Conservation (phyloP, 2,888 invertebrate genomes). For the Harpagoxenus sublaevis region DNA sequence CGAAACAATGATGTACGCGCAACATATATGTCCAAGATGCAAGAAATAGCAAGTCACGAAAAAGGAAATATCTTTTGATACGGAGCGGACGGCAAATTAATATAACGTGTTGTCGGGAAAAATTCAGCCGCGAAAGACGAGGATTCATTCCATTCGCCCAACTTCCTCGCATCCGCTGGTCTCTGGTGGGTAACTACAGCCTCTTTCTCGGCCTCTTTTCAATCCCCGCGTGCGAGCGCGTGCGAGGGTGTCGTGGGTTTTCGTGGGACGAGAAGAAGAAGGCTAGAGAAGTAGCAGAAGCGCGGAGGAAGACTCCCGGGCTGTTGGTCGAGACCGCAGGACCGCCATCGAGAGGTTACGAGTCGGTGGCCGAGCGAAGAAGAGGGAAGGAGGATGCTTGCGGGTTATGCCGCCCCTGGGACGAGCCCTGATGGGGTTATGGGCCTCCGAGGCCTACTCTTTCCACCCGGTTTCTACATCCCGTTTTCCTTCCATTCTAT, state of each 20-base stretch:
- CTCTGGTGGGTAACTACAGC: conserved; percentile 83
- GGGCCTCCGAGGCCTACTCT: conserved; percentile 87
- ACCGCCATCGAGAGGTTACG: conserved; percentile 75
- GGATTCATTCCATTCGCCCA: conserved; percentile 81
- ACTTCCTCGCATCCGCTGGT: conserved; percentile 70
- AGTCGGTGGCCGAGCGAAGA: conserved; percentile 63
- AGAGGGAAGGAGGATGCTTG: conserved; percentile 64
- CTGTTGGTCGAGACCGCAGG: conserved; percentile 76
- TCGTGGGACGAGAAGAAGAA: conserved; percentile 36
- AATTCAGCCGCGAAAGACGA: conserved; percentile 71
- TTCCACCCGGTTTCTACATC: conserved; percentile 81
- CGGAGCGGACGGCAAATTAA: conserved; percentile 77
- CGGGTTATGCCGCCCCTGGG: conserved; percentile 84
- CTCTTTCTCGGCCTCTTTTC: conserved; percentile 84
- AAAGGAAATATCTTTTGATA: conserved; percentile 38
- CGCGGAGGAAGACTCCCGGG: conserved; percentile 51
- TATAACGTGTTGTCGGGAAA: conserved; percentile 78
- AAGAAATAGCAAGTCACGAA: neutral
- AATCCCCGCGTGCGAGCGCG: conserved; percentile 76
- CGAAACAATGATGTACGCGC: neutral
- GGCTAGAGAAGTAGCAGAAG: conserved; percentile 4
- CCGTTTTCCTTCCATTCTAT: conserved; percentile 85
- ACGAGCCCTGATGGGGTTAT: conserved; percentile 88
- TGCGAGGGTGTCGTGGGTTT: conserved; percentile 50
- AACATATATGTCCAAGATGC: neutral